phyloP scores from a whole-genome alignment of 2,888 invertebrate species.

The Operophtera brumata region DNA sequence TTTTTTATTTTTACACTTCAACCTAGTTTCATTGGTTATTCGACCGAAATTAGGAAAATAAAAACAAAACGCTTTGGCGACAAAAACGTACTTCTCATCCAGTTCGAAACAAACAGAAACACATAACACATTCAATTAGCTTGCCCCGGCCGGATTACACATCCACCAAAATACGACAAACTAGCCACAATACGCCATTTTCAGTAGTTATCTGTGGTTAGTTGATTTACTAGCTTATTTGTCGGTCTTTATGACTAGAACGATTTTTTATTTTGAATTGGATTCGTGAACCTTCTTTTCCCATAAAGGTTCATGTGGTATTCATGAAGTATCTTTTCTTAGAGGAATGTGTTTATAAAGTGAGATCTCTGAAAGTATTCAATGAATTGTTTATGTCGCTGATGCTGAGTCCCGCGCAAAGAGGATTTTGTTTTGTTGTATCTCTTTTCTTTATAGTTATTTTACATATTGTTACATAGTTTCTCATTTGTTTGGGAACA shows the following conservation, averaged over 20 bases:
- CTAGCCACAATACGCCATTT: slow-evolving; percentile 7
- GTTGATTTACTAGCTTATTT: slow-evolving; percentile 19
- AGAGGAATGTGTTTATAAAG: slow-evolving; percentile 12
- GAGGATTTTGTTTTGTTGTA: slow-evolving; percentile 3
- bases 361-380: slow-evolving; percentile 4
- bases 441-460: not conserved
- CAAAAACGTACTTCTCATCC: not conserved
- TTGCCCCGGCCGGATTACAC: slow-evolving; percentile 5
- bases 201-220: slow-evolving; percentile 7
- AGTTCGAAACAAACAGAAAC: slow-evolving; percentile 6
- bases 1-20: too few species aligned
- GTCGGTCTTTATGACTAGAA: slow-evolving; percentile 1
- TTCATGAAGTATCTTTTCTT: slow-evolving; percentile 15
- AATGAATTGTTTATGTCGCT: slow-evolving; percentile 16
- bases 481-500: too few species aligned
- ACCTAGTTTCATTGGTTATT: too few species aligned
- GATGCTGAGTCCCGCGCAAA: slow-evolving; percentile 1
- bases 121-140: slow-evolving; percentile 20
- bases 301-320: slow-evolving; percentile 1
- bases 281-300: not conserved
- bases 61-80: too few species aligned
- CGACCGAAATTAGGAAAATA: too few species aligned
- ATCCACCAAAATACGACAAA: slow-evolving; percentile 5
- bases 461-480: not conserved
- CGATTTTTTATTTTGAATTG: not conserved